phyloP scores from a whole-genome alignment of 2,113 vertebrate genomes.

The Raja brachyura region DNA sequence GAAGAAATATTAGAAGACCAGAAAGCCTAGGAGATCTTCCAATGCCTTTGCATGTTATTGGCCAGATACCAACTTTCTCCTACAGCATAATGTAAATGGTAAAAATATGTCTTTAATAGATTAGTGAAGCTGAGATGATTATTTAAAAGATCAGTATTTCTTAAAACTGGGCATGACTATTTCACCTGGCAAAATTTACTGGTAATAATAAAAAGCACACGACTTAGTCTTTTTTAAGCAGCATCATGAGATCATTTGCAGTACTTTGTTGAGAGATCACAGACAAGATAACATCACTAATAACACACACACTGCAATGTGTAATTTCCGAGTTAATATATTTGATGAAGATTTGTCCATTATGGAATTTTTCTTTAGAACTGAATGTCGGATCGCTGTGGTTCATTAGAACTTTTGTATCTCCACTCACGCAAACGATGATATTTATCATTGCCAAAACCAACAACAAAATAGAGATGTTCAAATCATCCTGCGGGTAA shows the following conservation, averaged over 20 bases:
- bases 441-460: not conserved
- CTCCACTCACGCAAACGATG: not conserved
- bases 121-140: not conserved
- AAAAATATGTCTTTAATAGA: not conserved
- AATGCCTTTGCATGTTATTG: constrained; percentile 7
- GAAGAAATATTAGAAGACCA: not conserved
- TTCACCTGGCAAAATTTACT: not conserved
- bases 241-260: not conserved
- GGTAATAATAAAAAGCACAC: not conserved
- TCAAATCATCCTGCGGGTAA: not conserved
- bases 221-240: not conserved
- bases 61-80: not conserved
- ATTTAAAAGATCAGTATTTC: not conserved
- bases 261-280: not conserved
- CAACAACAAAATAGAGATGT: not conserved
- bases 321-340: not conserved
- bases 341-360: not conserved
- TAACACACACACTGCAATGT: not conserved
- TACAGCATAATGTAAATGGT: not conserved
- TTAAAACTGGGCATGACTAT: not conserved
- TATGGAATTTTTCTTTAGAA: not conserved
- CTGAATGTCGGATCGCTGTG: not conserved
- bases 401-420: not conserved
- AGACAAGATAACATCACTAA: not conserved
- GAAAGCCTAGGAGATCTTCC: constrained; percentile 7